Evolutionary conservation across 2,113 vertebrate species (phyloP).

Genomic region (Grallaria varia): DNA sequence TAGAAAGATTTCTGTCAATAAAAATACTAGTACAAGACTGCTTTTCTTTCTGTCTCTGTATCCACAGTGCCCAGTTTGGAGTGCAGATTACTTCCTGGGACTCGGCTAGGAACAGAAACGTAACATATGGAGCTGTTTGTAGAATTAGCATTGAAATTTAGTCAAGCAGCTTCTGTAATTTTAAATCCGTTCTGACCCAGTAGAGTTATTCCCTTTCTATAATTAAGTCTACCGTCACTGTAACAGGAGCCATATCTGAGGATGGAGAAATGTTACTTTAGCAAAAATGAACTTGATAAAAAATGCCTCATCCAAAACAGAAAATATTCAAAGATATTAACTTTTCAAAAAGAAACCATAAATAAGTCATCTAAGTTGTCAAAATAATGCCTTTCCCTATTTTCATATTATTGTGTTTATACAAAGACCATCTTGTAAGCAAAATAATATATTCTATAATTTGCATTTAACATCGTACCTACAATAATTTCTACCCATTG

Average conservation of each 20-base stretch:
- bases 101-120: neutral
- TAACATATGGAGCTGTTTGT: neutral
- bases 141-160: slow-evolving; percentile 1
- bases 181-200: neutral
- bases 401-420: neutral
- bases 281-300: neutral
- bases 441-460: neutral
- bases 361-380: neutral
- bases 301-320: neutral
- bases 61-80: neutral
- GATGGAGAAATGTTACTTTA: neutral
- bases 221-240: neutral
- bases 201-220: neutral
- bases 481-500: neutral
- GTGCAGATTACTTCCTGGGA: neutral
- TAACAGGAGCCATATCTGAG: neutral
- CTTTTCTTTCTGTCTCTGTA: neutral
- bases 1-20: neutral
- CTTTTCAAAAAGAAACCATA: neutral
- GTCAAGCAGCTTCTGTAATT: slow-evolving; percentile 22
- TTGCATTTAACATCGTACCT: neutral
- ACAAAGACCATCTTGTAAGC: neutral
- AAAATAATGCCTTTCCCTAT: neutral
- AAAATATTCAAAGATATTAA: neutral
- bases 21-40: neutral